These are phyloP conservation scores for Pollenia griseotomentosa DNA, from an alignment of 2,888 invertebrate species.

Conservation along the genomic window DNA sequence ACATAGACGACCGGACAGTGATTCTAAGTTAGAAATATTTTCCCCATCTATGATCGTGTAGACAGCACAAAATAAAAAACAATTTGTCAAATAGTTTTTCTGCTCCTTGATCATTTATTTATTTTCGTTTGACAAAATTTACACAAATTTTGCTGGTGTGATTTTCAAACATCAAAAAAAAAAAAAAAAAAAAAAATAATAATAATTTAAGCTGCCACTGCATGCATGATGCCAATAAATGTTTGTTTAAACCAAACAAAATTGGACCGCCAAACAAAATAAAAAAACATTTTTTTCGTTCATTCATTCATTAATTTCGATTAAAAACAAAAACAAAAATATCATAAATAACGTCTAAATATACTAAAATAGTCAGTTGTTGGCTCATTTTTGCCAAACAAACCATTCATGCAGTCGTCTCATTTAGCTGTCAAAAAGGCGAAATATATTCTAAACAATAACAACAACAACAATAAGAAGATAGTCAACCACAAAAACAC, in stretches of 20 bases:
- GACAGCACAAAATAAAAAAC: too few species aligned
- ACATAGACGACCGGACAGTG: too few species aligned
- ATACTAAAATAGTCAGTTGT: neutral
- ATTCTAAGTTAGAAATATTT: too few species aligned
- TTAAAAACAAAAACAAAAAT: neutral
- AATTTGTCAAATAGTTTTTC: conserved; percentile 23
- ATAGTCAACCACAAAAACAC: conserved; percentile 2
- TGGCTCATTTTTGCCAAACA: neutral
- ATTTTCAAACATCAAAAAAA: conserved; percentile 18
- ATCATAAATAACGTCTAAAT: neutral
- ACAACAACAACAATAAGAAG: conserved; percentile 15
- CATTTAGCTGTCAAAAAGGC: conserved; percentile 43
- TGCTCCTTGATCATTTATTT: conserved; percentile 13
- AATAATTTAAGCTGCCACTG: neutral
- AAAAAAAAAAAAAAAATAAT: neutral
- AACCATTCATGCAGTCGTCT: conserved; percentile 15
- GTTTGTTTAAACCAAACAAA: neutral
- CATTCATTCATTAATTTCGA: conserved; percentile 41
- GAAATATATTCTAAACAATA: conserved; percentile 42
- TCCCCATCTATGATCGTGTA: too few species aligned
- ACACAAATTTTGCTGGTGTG: conserved; percentile 9
- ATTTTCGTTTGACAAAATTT: conserved; percentile 9
- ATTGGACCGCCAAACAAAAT: conserved; percentile 19
- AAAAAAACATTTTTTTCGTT: conserved; percentile 25
- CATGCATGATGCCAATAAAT: conserved; percentile 20